phyloP scores from a whole-genome alignment of 2,797 vertebrate species.

The Etheostoma nigrum region DNA sequence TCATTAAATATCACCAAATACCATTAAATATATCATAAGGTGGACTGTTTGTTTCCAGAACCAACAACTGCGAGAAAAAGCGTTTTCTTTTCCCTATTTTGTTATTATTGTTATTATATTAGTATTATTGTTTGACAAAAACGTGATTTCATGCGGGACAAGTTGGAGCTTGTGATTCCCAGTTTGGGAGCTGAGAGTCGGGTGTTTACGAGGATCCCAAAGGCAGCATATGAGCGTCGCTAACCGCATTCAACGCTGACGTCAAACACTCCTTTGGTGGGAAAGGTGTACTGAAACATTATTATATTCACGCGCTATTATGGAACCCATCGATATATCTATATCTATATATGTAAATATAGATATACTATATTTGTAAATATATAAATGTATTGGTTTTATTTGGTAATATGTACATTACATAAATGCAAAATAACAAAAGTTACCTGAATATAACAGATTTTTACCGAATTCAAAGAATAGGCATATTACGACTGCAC shows the following conservation, averaged over 20 bases:
- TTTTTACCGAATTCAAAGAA: too few relatives aligned
- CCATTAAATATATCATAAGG: background rate
- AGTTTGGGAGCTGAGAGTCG: accelerated
- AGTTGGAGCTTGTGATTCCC: background rate
- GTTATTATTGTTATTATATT: background rate
- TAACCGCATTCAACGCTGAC: slow-evolving; percentile 73
- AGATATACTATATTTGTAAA: too few relatives aligned
- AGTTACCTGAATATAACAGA: too few relatives aligned
- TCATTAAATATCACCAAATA: background rate
- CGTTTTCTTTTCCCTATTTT: background rate
- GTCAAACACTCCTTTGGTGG: slow-evolving; percentile 69
- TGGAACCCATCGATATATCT: too few relatives aligned
- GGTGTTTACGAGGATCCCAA: slow-evolving; percentile 16
- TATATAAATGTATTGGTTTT: too few relatives aligned
- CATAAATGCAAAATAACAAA: too few relatives aligned
- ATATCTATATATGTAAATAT: too few relatives aligned
- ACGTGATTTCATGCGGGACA: accelerated
- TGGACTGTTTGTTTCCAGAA: background rate
- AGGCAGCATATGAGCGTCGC: slow-evolving; percentile 65
- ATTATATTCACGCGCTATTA: too few relatives aligned
- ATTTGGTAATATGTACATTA: too few relatives aligned
- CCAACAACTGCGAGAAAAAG: background rate
- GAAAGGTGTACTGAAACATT: slow-evolving; percentile 15
- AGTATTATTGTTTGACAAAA: background rate
- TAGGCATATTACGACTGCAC: too few relatives aligned